Evolutionary conservation across 2,113 vertebrate genomes (phyloP).

Genomic region (Leptosomus discolor): DNA sequence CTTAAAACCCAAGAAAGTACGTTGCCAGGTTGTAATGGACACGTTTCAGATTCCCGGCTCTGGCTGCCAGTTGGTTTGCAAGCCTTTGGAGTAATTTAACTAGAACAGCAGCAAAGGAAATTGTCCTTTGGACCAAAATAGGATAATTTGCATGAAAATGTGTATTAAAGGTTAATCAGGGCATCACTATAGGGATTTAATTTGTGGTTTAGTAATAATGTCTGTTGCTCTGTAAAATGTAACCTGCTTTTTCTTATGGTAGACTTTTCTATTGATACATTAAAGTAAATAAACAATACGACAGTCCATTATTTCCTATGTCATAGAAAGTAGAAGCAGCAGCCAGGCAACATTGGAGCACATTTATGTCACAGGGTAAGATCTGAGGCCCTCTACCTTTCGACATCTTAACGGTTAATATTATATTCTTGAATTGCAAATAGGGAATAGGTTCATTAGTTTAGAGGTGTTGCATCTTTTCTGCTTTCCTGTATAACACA

Average conservation of each 20-base stretch:
- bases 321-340: not conserved
- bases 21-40: not conserved
- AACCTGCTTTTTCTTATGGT: not conserved
- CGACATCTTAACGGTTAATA: not conserved
- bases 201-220: not conserved
- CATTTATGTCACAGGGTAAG: not conserved
- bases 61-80: not conserved
- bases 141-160: not conserved
- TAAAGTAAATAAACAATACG: not conserved
- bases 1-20: not conserved
- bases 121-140: not conserved
- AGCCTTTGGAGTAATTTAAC: not conserved
- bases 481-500: not conserved
- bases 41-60: not conserved
- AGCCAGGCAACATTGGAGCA: not conserved
- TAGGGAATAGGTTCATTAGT: not conserved
- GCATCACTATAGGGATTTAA: not conserved
- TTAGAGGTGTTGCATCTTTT: not conserved
- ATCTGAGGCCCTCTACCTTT: not conserved
- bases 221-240: not conserved
- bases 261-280: not conserved
- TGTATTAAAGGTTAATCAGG: not conserved
- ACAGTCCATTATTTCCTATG: not conserved
- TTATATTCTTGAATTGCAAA: not conserved
- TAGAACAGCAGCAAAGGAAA: not conserved